These are phyloP conservation scores for Leptopilina myrica DNA, from an alignment of 2,888 invertebrate species.

Conservation along the genomic window DNA sequence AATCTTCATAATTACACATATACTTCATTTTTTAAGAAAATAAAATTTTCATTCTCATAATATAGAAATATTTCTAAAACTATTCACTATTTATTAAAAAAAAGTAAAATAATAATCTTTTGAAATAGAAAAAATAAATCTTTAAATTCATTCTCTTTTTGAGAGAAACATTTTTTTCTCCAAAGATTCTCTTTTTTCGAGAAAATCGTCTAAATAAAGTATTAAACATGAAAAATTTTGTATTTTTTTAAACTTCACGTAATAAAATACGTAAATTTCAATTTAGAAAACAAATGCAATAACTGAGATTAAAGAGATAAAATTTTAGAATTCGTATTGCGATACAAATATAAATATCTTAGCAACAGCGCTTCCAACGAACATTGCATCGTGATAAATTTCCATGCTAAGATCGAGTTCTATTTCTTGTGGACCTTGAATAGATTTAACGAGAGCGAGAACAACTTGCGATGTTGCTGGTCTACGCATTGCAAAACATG, in stretches of 20 bases:
- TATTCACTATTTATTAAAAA: not conserved
- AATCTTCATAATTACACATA: conserved; percentile 10
- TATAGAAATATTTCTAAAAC: not conserved
- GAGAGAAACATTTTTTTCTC: no score
- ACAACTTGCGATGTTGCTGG: conserved; percentile 83
- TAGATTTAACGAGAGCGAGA: conserved; percentile 84
- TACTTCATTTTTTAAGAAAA: conserved; percentile 13
- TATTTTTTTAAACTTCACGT: no score
- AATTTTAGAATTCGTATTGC: conserved; percentile 85
- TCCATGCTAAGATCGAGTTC: conserved; percentile 93
- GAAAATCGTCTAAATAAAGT: no score
- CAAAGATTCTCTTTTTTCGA: no score
- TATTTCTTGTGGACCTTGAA: conserved; percentile 94
- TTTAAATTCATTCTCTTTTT: no score
- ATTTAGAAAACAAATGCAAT: not conserved
- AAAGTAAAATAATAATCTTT: not conserved
- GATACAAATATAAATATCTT: conserved; percentile 92
- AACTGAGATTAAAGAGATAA: not conserved
- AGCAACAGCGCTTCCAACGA: conserved; percentile 90
- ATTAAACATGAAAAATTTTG: no score
- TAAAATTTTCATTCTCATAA: conserved; percentile 9
- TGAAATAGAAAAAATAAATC: no score
- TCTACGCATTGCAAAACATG: conserved; percentile 79
- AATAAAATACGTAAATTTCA: no score
- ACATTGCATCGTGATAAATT: conserved; percentile 84